These are phyloP conservation scores for Malthinus flaveolus DNA, from an alignment of 2,888 invertebrate species.

Conservation along the genomic window DNA sequence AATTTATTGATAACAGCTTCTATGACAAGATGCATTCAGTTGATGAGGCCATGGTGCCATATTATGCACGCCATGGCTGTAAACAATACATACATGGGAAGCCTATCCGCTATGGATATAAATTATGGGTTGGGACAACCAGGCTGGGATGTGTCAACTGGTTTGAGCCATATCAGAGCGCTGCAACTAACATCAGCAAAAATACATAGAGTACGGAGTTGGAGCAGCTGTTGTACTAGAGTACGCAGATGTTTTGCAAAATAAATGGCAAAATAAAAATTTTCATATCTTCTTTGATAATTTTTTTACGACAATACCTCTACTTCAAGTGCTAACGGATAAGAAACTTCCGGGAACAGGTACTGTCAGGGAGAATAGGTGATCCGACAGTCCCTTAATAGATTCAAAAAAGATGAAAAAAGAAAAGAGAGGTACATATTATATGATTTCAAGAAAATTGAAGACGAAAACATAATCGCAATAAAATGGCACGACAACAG, in stretches of 20 bases:
- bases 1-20: slow-evolving; percentile 20
- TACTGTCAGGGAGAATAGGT: neutral
- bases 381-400: neutral
- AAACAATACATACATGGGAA: slow-evolving; percentile 39
- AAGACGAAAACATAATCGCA: neutral
- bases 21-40: slow-evolving; percentile 30
- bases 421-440: neutral
- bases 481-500: neutral
- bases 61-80: slow-evolving; percentile 42
- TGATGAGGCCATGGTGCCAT: slow-evolving; percentile 46
- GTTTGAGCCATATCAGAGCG: slow-evolving; percentile 19
- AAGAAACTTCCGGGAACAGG: slow-evolving; percentile 22
- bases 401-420: neutral
- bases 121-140: slow-evolving; percentile 33
- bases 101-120: slow-evolving; percentile 35
- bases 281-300: slow-evolving; percentile 34
- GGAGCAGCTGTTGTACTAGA: slow-evolving; percentile 22
- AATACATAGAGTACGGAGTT: slow-evolving; percentile 23
- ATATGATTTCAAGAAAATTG: neutral
- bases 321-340: slow-evolving; percentile 17
- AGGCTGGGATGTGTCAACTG: slow-evolving; percentile 16
- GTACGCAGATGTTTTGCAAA: slow-evolving; percentile 18
- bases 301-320: slow-evolving; percentile 31
- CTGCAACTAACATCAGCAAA: slow-evolving; percentile 10
- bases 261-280: slow-evolving; percentile 1